A percentile compares a stretch with the other conserved stretches of the same genome.
phyloP scores from a whole-genome alignment of 2,113 vertebrate species.

The Pelvicachromis taeniatus region DNA sequence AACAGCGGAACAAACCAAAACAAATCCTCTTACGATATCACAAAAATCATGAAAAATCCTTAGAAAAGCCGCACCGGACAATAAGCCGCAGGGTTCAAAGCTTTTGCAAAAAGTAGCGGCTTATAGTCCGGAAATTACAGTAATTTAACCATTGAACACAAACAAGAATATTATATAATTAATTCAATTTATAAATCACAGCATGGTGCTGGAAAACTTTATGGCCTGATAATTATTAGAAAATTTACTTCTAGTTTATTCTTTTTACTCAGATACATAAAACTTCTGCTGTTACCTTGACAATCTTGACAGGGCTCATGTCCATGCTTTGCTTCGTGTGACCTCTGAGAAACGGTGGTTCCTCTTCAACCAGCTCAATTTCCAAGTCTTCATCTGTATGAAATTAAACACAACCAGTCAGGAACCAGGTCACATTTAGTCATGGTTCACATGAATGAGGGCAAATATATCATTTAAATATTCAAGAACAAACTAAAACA shows the following conservation, averaged over 20 bases:
- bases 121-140: too few species aligned
- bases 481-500: neutral
- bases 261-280: neutral
- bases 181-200: neutral
- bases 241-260: neutral
- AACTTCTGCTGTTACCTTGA: slow-evolving; percentile 79
- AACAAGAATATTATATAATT: neutral
- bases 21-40: too few species aligned
- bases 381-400: slow-evolving; percentile 92
- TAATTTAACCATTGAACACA: neutral
- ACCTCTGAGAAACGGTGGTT: slow-evolving; percentile 93
- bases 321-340: slow-evolving; percentile 99
- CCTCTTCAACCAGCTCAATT: slow-evolving; percentile 96
- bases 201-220: neutral
- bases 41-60: too few species aligned
- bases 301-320: slow-evolving; percentile 99
- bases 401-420: neutral
- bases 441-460: fast-evolving
- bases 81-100: too few species aligned
- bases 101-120: too few species aligned
- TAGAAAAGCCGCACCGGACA: too few species aligned
- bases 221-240: neutral
- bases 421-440: neutral
- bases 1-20: too few species aligned
- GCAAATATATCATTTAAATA: neutral